These are phyloP conservation scores for Minunthozetes semirufus DNA, from an alignment of 2,888 invertebrate species.

Conservation along the genomic window DNA sequence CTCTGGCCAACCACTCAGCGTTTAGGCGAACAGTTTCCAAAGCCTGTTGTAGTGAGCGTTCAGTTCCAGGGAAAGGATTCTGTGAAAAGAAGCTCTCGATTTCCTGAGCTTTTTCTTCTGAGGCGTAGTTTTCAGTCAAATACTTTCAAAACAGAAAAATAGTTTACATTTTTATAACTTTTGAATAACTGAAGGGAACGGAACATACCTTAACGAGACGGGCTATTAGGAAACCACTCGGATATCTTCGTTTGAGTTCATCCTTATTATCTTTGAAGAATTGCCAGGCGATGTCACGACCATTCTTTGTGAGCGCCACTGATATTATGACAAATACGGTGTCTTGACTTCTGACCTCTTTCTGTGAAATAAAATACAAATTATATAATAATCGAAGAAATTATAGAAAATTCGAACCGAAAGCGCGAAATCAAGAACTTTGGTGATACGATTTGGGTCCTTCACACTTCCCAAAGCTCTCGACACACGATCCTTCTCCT, in stretches of 20 bases:
- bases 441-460: constrained; percentile 62
- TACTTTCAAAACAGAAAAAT: no score
- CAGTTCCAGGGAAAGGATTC: constrained; percentile 70
- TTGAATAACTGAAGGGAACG: no score
- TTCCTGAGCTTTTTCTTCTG: constrained; percentile 69
- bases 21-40: constrained; percentile 56
- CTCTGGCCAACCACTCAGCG: neutral
- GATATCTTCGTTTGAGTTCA: constrained; percentile 67
- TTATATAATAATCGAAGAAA: no score
- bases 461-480: constrained; percentile 72
- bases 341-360: constrained; percentile 80
- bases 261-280: constrained; percentile 80
- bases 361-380: no score
- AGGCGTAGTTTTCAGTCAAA: constrained; percentile 43
- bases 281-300: constrained; percentile 80
- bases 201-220: constrained; percentile 64
- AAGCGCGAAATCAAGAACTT: constrained; percentile 56
- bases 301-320: constrained; percentile 69
- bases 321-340: constrained; percentile 81
- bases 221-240: constrained; percentile 72
- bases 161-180: no score
- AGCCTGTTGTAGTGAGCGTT: constrained; percentile 80
- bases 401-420: neutral
- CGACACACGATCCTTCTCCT: constrained; percentile 85
- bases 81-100: constrained; percentile 71